Base-by-base conservation (phyloP, 2,113 vertebrate genomes). In the Calidris pugnax region DNA sequence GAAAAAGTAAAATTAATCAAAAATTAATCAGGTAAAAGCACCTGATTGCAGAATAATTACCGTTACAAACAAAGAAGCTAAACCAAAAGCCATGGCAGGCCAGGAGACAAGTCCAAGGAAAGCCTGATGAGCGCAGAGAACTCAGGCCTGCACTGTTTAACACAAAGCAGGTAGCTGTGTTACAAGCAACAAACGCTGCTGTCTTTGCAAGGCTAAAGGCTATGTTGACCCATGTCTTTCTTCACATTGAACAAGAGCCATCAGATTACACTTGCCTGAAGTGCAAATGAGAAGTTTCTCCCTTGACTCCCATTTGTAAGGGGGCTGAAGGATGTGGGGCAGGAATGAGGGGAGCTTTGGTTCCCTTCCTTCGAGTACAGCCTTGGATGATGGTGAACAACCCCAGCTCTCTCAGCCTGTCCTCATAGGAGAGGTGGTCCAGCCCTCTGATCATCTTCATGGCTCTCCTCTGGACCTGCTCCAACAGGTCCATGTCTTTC, bases 101-200 rank as follows among this genome's bases (percentile, higher is more conserved):
- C 48, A 19, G 45, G 59, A 12, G 55, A 12, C 39, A 60, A 53
- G 63, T 51, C 28, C 57, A 56, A 72, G 56, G 47, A 75, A 50
- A 50, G 30, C 45, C 67, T 43, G 67, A 6, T 9, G 43, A 50
- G 4, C 4, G 10, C 33, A n/a, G n/a, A 68, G 26, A 78, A 11
- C 32, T 0, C 1, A 59, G 39, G 12, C 12, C 28, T 24, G 28
- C 1, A 1, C 16, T 79, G 35, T 14, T 69, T 62, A 32, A 80
- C 32, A 80, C 26, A 71, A 37, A 57, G 27, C 33, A 66, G n/a
- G 55, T 26, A 13, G 2, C 26, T 45, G 32, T 6, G 4, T 22
- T 92, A 35, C 18, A n/a, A 47, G 43, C 26, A 79, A 8, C 12
- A 41, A 56, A 2, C 20, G 8, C 11, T 47, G 18, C 20, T 64